Percentiles rank a stretch among this genome's conserved stretches.
These are phyloP conservation scores for Cettia cetti DNA, from an alignment of 2,113 vertebrate genomes.

Conservation along the genomic window DNA sequence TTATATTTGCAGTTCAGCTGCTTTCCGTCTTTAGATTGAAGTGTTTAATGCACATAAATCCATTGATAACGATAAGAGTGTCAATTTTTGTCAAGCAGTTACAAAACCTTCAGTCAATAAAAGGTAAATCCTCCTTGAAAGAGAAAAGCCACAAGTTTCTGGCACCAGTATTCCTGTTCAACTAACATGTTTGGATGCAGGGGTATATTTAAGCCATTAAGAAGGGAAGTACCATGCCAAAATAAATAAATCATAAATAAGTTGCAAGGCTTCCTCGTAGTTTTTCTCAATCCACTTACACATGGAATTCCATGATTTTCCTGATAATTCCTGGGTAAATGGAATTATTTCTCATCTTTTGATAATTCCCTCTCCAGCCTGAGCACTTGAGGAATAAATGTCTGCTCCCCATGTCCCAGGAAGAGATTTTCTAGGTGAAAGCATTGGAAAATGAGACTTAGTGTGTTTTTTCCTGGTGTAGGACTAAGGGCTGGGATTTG, in stretches of 20 bases:
- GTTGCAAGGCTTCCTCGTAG: background rate
- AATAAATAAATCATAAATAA: background rate
- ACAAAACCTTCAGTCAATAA: background rate
- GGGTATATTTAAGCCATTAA: background rate
- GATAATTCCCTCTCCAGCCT: accelerated
- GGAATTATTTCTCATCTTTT: background rate
- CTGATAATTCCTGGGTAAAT: background rate
- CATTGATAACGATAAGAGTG: background rate
- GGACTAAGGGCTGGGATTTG: background rate
- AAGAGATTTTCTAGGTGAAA: background rate
- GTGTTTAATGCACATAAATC: background rate
- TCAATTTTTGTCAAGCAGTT: background rate
- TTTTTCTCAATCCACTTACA: background rate
- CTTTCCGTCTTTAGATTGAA: background rate
- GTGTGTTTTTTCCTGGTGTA: background rate
- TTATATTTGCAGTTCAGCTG: background rate
- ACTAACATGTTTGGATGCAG: background rate
- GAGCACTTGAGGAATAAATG: background rate
- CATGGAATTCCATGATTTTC: background rate
- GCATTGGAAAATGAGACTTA: accelerated
- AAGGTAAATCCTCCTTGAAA: background rate
- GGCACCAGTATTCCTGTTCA: background rate
- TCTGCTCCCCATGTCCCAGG: accelerated
- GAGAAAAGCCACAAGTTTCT: background rate
- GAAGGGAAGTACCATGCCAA: background rate